Conservation (phyloP, 1,140 invertebrate genomes). For the Dreissena polymorpha region DNA sequence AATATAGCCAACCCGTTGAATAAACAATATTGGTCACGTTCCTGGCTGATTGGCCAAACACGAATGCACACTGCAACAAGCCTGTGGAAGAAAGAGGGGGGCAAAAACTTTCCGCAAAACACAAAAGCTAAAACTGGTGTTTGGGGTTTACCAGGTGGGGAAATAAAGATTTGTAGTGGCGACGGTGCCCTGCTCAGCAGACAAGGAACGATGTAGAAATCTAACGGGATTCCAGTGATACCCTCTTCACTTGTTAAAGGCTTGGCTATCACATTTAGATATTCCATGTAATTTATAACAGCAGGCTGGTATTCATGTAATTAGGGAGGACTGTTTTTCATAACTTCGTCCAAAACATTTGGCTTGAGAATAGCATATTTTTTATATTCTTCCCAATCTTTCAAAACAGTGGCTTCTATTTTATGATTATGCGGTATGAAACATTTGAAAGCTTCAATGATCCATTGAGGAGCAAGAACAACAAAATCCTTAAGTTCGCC, state of each 20-base stretch:
- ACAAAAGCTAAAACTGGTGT: constrained; percentile 12
- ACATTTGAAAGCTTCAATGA: constrained; percentile 43
- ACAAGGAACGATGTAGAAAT: constrained; percentile 32
- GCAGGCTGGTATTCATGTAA: not conserved
- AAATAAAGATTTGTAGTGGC: not conserved
- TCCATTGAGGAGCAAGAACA: constrained; percentile 37
- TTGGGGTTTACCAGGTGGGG: not conserved
- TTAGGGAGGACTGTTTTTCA: constrained; percentile 1
- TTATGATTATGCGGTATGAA: constrained; percentile 28
- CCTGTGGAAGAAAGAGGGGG: constrained; percentile 37
- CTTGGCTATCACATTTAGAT: constrained; percentile 29
- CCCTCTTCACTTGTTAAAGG: not conserved
- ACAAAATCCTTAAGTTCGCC: constrained; percentile 7
- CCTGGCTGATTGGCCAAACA: not conserved
- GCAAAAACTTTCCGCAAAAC: constrained; percentile 25
- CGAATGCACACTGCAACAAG: constrained; percentile 22
- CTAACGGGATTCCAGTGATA: not conserved
- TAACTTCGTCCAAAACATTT: constrained; percentile 32
- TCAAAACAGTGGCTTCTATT: not conserved
- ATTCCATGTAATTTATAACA: constrained; percentile 39
- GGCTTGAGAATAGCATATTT: constrained; percentile 9
- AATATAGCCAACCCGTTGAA: constrained; percentile 30
- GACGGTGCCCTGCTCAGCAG: not conserved
- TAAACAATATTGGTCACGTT: not conserved
- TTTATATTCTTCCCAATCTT: constrained; percentile 17